Evolutionary conservation across 2,113 vertebrate genomes (phyloP).

Genomic region (Neotragus moschatus): DNA sequence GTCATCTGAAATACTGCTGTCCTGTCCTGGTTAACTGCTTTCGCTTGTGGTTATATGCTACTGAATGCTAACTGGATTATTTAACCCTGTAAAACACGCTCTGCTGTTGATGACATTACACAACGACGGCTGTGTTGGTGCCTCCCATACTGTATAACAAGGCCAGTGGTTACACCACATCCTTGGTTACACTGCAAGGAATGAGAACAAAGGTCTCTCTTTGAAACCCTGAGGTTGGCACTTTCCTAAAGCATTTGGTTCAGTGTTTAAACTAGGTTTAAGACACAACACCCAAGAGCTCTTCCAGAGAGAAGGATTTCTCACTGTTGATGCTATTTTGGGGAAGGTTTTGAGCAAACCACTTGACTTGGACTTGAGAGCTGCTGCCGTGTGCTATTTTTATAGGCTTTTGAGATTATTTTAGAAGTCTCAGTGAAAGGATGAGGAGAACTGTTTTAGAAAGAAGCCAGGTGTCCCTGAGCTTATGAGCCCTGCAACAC

Average conservation of each 20-base stretch:
- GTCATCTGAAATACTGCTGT: background rate
- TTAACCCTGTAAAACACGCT: background rate
- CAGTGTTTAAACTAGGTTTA: constrained; percentile 23
- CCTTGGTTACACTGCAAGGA: constrained; percentile 50
- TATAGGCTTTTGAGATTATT: constrained; percentile 12
- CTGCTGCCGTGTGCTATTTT: constrained; percentile 27
- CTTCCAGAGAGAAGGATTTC: constrained; percentile 10
- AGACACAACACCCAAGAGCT: background rate
- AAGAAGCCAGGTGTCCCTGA: constrained; percentile 39
- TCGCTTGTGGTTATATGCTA: constrained; percentile 10
- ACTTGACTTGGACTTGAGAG: constrained; percentile 22
- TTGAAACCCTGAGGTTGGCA: constrained; percentile 28
- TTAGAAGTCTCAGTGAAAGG: constrained; percentile 42
- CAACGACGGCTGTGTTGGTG: background rate
- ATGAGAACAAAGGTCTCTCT: constrained; percentile 56
- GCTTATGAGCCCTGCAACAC: background rate
- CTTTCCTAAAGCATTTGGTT: constrained; percentile 29
- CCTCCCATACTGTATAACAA: background rate
- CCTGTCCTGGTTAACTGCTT: background rate
- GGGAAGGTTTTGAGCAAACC: constrained; percentile 25
- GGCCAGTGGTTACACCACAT: constrained; percentile 61
- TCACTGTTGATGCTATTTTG: constrained; percentile 25
- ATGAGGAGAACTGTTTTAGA: constrained; percentile 23
- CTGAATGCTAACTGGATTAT: background rate
- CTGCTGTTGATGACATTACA: background rate